A percentile compares a stretch with the other conserved stretches of the same genome.
Conservation (phyloP, 2,113 vertebrate genomes). For the cattle (Bos taurus) region ARS-UCD2.0 NC_037357.1:78406001-78406500, state of each 20-base stretch:
- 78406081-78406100: neutral
- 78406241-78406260: neutral
- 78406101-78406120: neutral
- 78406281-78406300: neutral
- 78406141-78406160: neutral
- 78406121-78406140: neutral
- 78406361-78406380: neutral
- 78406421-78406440: neutral
- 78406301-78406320: neutral
- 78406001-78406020: neutral
- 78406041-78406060: neutral
- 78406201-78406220: neutral
- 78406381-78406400: neutral
- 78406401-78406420: neutral
- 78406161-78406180: neutral
- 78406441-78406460: neutral
- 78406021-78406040: neutral
- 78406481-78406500: neutral
- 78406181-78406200: neutral
- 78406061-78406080: neutral
- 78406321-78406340: neutral
- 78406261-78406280: neutral
- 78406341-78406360: neutral
- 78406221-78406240: neutral
- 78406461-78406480: neutral